Base-by-base conservation (phyloP, 2,113 vertebrate genomes). In the Austrofundulus limnaeus region DNA sequence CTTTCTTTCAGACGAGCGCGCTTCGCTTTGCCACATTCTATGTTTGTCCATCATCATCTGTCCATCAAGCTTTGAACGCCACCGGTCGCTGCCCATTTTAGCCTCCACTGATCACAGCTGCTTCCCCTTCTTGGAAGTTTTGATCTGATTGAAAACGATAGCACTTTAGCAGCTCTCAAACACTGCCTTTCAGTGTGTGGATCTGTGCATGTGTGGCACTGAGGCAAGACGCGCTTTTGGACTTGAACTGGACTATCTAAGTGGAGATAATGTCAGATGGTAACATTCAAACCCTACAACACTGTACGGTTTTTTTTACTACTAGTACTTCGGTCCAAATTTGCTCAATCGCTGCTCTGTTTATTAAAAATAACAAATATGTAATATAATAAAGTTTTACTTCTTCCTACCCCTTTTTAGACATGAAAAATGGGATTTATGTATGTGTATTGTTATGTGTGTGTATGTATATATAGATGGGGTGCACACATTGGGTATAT, bases 21-120 rank as follows among this genome's bases (percentile, higher is more conserved):
- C 21, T 14, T 34, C 57, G 55, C 58, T 83, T 78, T 72, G 76
- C 60, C 80, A 76, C 72, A 79, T 79, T 78, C 81, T 67, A 46
- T 67, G 71, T 78, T 69, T 70, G 81, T 83, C 84, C 77, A 70
- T 87, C 77, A 72, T 68, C 66, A 66, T 76, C 66, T 68, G 72
- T 86, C 76, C 50, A 71, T 87, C 82, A 79, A 77, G 70, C 47
- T 57, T 50, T 23, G 55, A 53, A 59, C 1, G 16, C 54, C 54
- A 63, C 24, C 43, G n/a, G 31, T 51, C 49, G 46, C 45, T 65
- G 34, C 25, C 39, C 61, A 67, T 75, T 54, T 55, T 45, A 71
- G 58, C 21, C 57, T 52, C 56, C 43, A 24, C 1, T 61, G 57
- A 23, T 42, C 43, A 38, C 11, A 60, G 68, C 48, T 57, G 61